Percentiles rank a stretch among this genome's conserved stretches.
Evolutionary conservation across 2,113 vertebrate species (phyloP).

Genomic region (Cyphomyrus discorhynchus): DNA sequence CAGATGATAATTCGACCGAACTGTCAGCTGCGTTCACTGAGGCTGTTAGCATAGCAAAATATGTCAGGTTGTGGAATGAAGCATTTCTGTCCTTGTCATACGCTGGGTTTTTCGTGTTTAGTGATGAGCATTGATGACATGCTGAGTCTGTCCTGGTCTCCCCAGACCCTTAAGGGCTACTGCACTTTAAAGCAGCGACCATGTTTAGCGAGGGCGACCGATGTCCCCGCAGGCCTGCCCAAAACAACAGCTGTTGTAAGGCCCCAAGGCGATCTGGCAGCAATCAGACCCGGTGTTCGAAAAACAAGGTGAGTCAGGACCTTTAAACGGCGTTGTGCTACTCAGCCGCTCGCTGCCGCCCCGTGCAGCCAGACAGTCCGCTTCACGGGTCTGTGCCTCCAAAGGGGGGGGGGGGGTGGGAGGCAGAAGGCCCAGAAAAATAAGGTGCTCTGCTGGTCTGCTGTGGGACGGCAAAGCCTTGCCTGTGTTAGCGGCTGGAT

Average conservation of each 20-base stretch:
- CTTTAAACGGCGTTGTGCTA: not conserved
- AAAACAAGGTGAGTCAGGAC: constrained; percentile 14
- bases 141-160: too few relatives aligned
- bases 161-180: not conserved
- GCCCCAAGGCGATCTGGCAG: not conserved
- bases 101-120: not conserved
- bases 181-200: not conserved
- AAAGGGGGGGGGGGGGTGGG: not conserved
- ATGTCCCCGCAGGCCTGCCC: not conserved
- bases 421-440: not conserved
- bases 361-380: not conserved
- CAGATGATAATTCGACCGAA: not conserved
- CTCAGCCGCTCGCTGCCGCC: not conserved
- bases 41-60: not conserved
- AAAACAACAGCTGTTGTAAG: not conserved
- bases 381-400: not conserved
- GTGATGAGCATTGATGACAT: not conserved
- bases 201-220: not conserved
- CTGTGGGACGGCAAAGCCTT: not conserved
- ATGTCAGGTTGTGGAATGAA: not conserved
- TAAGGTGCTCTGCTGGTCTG: not conserved
- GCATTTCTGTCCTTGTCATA: not conserved
- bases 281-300: not conserved
- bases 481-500: not conserved
- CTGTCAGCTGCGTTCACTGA: not conserved